Percentiles rank a stretch among this genome's conserved stretches.
Conservation (phyloP, 2,113 vertebrate species). For the Trogon surrucura region DNA sequence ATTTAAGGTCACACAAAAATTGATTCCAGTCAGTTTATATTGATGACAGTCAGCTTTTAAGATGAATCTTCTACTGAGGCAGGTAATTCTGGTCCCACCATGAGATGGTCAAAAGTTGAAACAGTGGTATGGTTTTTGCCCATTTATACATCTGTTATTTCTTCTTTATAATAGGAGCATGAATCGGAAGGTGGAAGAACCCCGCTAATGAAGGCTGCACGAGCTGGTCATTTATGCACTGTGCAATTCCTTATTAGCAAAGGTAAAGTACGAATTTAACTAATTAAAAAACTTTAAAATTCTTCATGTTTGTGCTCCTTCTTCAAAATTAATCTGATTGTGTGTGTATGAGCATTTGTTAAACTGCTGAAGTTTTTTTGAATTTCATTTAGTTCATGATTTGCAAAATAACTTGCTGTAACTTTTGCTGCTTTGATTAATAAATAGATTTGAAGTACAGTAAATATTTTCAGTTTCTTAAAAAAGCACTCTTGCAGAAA, state of each 20-base stretch:
- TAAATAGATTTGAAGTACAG: neutral
- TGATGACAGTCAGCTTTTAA: neutral
- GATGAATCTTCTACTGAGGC: neutral
- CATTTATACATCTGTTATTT: neutral
- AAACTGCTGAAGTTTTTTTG: neutral
- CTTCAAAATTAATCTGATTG: neutral
- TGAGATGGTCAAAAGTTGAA: neutral
- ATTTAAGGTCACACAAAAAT: neutral
- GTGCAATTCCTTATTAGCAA: slow-evolving; percentile 99
- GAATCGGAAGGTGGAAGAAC: slow-evolving; percentile 98
- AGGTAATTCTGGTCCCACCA: neutral
- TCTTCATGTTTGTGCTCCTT: neutral
- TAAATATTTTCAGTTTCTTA: neutral
- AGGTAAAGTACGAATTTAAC: slow-evolving; percentile 76
- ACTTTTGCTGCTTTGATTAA: neutral
- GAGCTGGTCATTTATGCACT: slow-evolving; percentile 97
- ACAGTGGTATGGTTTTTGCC: neutral
- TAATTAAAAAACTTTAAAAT: neutral
- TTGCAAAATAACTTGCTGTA: neutral
- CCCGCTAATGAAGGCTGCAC: slow-evolving; percentile 97
- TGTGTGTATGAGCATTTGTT: neutral
- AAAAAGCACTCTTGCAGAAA: neutral
- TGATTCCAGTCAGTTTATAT: neutral
- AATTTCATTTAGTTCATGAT: neutral
- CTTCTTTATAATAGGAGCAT: slow-evolving; percentile 84